Evolutionary conservation across 2,797 vertebrate genomes (phyloP), one percentile per base, ranked within the genome.

Genomic region (Bryconaethiops microstoma): DNA sequence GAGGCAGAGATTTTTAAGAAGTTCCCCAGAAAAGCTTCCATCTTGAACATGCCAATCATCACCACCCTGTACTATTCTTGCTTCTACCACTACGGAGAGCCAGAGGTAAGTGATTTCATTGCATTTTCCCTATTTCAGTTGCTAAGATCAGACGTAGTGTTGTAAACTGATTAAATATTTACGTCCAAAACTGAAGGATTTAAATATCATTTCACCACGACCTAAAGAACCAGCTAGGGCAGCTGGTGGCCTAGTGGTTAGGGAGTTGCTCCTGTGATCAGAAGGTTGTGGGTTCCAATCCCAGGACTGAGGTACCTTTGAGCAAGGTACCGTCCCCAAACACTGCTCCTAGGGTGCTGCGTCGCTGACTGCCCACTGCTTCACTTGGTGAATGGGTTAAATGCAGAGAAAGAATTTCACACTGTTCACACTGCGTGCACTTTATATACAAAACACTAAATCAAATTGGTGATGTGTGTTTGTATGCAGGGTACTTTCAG

Each of bases 61-160:
- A 98, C 97, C 0, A 99, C 98, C 0, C 92, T 99, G 7, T 98
- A 97, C 90, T 99, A 99, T 89, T 95, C 96, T 90, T 99, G 97
- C 88, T 95, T 99, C 88, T 98, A 99, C 91, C 98, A 99, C 90
- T 97, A 98, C 84, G 86, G 83, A 0, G 96, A 99, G 83, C 62
- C 95, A 0, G 96, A 99, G 94, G 97, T 97, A 45, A 67, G 40
- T 5, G 17, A 14, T 57, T 4, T 55, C 10, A 52, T 73, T 76
- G 23, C 55, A 69, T 14, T 70, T 50, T 8, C 4, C 5, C 13
- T 7, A 50, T 50, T 23, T 23, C 35, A 7, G 9, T n/a, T 72
- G 1, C 1, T 42, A 16, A 48, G 13, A 17, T 69, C 40, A 69
- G 65, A 5, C 67, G 23, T 13, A 21, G 65, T n/a, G 12, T 48